Evolutionary conservation across 2,797 vertebrate genomes (phyloP), one percentile per base, ranked within the genome.

Genomic region (Parambassis ranga): DNA sequence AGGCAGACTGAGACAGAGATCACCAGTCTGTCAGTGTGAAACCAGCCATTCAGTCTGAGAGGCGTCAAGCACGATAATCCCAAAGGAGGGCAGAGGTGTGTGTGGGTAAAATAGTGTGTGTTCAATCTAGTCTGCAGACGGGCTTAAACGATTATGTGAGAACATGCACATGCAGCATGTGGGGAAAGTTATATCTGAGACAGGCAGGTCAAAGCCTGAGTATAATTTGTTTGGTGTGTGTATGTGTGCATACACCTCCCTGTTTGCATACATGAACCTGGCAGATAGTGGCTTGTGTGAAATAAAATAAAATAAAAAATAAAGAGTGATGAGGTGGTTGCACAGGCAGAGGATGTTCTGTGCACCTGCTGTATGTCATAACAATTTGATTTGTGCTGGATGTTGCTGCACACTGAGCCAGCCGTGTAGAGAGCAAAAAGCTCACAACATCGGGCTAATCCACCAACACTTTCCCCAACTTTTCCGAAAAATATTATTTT

Each of bases 1-100:
- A 76, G 49, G 68, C 78, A 76, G 63, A 79, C 77, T 48, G 77
- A 88, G 75, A 83, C 82, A 71, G 76, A 85, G 79, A 83, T 85
- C 85, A 82, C 77, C 78, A 67, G 68, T 75, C 70, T 82, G 77
- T 87, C 79, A 80, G 73, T 60, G 75, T 87, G 79, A 86, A 86
- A 86, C 80, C 71, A 84, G 82, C 77, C 83, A 75, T 85, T 84
- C 74, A 84, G 77, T 80, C 81, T 82, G 81, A 85, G 81, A 88
- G 69, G 79, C 56, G 39, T 81, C 71, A 77, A 83, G 81, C 77
- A 77, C 80, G 73, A 82, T 85, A 82, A 89, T 85, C 77, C 77
- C 63, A 56, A 68, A 69, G 65, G 71, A 78, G 50, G 39, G 50
- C 66, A 72, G 71, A 64, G 71, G 62, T 74, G 59, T 73, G 44